Evolutionary conservation across 2,113 vertebrate species (phyloP).

Genomic region (Donacobius atricapilla): DNA sequence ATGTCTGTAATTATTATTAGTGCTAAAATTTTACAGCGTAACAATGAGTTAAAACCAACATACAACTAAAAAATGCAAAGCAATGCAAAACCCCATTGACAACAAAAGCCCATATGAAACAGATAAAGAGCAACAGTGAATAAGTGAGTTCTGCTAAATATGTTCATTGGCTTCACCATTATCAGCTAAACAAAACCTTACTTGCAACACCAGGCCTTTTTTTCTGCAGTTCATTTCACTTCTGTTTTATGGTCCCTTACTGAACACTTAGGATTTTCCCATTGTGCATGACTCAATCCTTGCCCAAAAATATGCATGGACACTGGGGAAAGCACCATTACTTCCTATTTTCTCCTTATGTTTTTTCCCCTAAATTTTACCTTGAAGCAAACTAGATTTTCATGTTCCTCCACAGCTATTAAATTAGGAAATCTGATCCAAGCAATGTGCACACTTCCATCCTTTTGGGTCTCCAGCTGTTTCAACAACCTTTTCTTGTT

Average conservation of each 20-base stretch:
- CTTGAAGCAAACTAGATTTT: background rate
- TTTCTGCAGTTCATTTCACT: background rate
- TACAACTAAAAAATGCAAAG: background rate
- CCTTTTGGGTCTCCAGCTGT: conserved; percentile 6
- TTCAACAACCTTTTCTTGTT: background rate
- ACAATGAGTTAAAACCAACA: background rate
- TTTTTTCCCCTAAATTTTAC: background rate
- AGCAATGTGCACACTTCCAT: background rate
- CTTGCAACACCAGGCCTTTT: background rate
- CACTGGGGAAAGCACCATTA: background rate
- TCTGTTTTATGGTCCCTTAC: background rate
- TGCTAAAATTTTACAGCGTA: background rate
- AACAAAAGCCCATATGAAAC: background rate
- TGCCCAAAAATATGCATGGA: background rate
- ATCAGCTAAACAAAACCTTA: background rate
- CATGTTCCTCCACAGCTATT: background rate
- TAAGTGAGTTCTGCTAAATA: background rate
- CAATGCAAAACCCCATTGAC: background rate
- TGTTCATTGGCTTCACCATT: background rate
- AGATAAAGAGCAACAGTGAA: background rate
- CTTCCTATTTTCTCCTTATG: background rate
- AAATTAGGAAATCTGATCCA: background rate
- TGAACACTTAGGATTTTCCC: background rate
- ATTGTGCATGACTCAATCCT: background rate
- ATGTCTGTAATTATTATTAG: background rate